Base-by-base conservation (phyloP, 53 echinoderm and acorn worm species). In the Pentamera pediparva region DNA sequence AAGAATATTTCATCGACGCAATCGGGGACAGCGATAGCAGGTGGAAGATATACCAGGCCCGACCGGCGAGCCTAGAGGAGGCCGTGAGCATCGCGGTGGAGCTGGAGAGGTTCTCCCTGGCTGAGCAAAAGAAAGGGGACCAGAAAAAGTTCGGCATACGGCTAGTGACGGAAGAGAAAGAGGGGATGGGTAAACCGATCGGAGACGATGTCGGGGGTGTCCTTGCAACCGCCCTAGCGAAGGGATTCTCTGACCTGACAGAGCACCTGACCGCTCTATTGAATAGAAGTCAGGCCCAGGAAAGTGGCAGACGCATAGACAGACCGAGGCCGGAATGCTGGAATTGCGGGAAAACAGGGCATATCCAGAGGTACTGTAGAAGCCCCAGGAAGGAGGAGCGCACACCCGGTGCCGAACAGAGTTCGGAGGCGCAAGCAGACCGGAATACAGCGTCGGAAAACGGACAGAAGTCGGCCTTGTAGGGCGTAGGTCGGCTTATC, bases 281-380 rank as follows among this genome's bases (percentile, higher is more conserved):
- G 34, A 11, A 3, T n/a, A n/a, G n/a, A n/a, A n/a, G n/a, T n/a
- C n/a, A n/a, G n/a, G n/a, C n/a, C n/a, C n/a, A n/a, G n/a, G n/a
- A n/a, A n/a, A n/a, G 35, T 35, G 35, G n/a, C 17, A 20, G 35
- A 5, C n/a, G n/a, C n/a, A 32, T 6, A 31, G 35, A 32, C 17
- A 61, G 17, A 2, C 2, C 34, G 35, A 61, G 2, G 12, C 5
- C 35, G 17, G 19, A 4, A 20, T 61, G 61, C 35, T 61, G 61
- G 61, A 61, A 61, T 17, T 61, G 61, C n/a, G 61, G 61, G 35
- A 36, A 61, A 32, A 36, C 35, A 8, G 61, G 61, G 2, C 61
- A 61, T 36, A 8, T 61, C 5, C 32, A 36, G 35, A 61, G 61
- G 19, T 33, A 61, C 15, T 61, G 61, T 36, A 61, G 34, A 3